Percentiles rank a stretch among this genome's conserved stretches.
Conservation (phyloP, 2,113 vertebrate genomes). For the Dasyprocta punctata region DNA sequence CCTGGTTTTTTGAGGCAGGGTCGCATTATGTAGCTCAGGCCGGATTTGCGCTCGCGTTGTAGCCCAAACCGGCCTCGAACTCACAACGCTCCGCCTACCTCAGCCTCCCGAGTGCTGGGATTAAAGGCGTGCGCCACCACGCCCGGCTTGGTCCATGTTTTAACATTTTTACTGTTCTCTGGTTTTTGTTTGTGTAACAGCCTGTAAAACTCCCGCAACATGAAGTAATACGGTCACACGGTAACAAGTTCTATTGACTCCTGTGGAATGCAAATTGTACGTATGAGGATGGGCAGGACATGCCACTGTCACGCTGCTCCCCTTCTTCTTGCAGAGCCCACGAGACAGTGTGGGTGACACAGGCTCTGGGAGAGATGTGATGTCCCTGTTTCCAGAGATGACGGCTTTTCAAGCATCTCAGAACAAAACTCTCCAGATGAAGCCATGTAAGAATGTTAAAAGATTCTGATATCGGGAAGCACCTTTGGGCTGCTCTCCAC, state of each 20-base stretch:
- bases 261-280: neutral
- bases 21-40: too few species aligned
- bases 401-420: neutral
- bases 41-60: too few species aligned
- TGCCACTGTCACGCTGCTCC: neutral
- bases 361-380: neutral
- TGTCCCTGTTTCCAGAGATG: neutral
- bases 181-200: conserved; percentile 1
- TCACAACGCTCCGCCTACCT: too few species aligned
- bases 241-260: neutral
- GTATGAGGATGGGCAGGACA: neutral
- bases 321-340: neutral
- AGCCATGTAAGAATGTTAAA: neutral
- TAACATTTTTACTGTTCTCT: neutral
- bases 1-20: too few species aligned
- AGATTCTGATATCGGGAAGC: neutral
- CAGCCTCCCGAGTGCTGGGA: too few species aligned
- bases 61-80: too few species aligned
- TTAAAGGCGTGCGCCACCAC: too few species aligned
- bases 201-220: neutral
- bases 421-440: neutral
- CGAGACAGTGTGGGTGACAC: neutral
- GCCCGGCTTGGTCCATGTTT: neutral
- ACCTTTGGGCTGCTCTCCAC: neutral
- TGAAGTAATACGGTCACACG: neutral